Percentiles rank a stretch among this genome's conserved stretches.
These are phyloP conservation scores for Abrostola tripartita DNA, from an alignment of 2,888 invertebrate genomes.

Conservation along the genomic window DNA sequence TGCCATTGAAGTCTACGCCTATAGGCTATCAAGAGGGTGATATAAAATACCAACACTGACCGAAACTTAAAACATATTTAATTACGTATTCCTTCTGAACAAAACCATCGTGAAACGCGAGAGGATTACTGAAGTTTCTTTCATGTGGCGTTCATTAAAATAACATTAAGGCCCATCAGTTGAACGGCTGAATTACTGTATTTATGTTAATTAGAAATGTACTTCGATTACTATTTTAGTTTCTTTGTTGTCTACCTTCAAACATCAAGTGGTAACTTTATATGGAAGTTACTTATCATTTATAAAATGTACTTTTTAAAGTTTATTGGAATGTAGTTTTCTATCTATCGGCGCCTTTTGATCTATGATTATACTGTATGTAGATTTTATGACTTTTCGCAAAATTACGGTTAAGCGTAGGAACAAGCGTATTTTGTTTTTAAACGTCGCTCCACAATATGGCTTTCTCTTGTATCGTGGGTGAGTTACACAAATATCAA, in stretches of 20 bases:
- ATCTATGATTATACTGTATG: no score
- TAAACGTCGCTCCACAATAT: no score
- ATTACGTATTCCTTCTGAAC: constrained; percentile 18
- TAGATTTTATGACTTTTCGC: no score
- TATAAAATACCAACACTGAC: background rate
- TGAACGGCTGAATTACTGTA: constrained; percentile 16
- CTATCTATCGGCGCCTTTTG: no score
- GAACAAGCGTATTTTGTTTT: no score
- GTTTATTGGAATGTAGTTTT: no score
- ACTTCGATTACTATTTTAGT: constrained; percentile 36
- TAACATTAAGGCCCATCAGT: constrained; percentile 36
- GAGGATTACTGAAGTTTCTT: constrained; percentile 15
- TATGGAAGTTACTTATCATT: no score
- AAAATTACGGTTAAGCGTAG: no score
- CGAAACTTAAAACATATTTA: constrained; percentile 15
- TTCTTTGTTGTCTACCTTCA: constrained; percentile 28
- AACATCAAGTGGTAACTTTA: constrained; percentile 3
- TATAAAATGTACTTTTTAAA: no score
- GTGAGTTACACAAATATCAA: no score
- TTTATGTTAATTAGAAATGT: constrained; percentile 27
- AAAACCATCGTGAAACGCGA: constrained; percentile 30
- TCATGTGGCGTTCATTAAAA: constrained; percentile 42
- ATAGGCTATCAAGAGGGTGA: background rate
- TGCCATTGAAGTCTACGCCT: background rate
- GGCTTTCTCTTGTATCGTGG: no score